Percentiles rank a stretch among this genome's conserved stretches.
Evolutionary conservation across 2,797 vertebrate genomes (phyloP).

Genomic region (Atherinosoma microstoma): DNA sequence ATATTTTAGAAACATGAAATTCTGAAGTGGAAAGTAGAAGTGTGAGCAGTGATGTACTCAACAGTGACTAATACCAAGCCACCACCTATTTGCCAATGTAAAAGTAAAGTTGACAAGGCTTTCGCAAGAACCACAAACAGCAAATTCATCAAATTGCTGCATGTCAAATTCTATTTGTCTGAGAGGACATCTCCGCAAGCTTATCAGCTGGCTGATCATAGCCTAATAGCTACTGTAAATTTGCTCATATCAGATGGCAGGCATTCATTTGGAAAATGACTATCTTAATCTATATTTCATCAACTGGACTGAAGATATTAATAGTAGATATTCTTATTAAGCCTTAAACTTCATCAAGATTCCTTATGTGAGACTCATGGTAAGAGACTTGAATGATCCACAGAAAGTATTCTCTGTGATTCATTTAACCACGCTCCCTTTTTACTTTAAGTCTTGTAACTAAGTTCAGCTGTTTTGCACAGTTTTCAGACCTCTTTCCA

Average conservation of each 20-base stretch:
- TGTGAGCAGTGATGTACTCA: background rate
- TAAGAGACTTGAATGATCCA: slow-evolving; percentile 42
- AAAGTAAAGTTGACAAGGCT: slow-evolving; percentile 31
- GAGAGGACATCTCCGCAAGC: slow-evolving; percentile 54
- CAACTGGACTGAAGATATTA: slow-evolving; percentile 73
- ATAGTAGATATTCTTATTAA: slow-evolving; percentile 73
- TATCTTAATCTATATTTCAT: slow-evolving; percentile 80
- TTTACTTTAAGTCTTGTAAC: slow-evolving; percentile 41
- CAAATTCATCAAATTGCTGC: slow-evolving; percentile 62
- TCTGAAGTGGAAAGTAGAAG: background rate
- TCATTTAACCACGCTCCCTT: slow-evolving; percentile 40
- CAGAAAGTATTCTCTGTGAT: slow-evolving; percentile 44
- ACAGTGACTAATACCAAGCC: background rate
- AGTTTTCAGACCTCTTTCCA: slow-evolving; percentile 58
- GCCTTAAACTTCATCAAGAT: slow-evolving; percentile 65
- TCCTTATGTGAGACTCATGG: slow-evolving; percentile 60
- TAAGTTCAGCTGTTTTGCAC: slow-evolving; percentile 56
- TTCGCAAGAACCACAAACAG: slow-evolving; percentile 59
- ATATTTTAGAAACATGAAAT: background rate
- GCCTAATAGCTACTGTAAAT: slow-evolving; percentile 76
- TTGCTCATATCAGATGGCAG: slow-evolving; percentile 70
- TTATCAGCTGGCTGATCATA: slow-evolving; percentile 65
- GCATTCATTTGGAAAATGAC: slow-evolving; percentile 76
- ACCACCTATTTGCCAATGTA: slow-evolving; percentile 24
- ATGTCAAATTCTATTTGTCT: slow-evolving; percentile 65